Evolutionary conservation across 2,797 vertebrate genomes (phyloP).

Genomic region (Molossus alvarezi): DNA sequence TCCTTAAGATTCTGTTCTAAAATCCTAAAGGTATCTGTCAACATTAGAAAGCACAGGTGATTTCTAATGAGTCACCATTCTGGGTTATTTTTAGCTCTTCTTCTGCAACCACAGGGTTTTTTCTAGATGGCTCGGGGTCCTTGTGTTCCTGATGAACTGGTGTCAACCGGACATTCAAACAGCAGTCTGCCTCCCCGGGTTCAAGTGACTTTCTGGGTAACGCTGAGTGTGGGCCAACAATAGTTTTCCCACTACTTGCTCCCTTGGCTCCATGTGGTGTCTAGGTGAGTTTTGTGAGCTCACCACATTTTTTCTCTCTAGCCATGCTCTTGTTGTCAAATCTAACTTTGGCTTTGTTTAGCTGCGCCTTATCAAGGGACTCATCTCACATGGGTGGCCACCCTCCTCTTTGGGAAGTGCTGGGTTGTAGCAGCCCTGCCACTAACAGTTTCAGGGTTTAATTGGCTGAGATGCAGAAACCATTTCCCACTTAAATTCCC

Average conservation of each 20-base stretch:
- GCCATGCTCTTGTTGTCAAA: background rate
- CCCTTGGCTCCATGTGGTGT: background rate
- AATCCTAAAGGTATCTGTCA: background rate
- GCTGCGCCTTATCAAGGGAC: background rate
- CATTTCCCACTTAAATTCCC: constrained; percentile 35
- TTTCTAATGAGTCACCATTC: background rate
- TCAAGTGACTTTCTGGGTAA: constrained; percentile 42
- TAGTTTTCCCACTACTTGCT: background rate
- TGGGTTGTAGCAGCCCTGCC: background rate
- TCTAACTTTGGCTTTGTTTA: background rate
- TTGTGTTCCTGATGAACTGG: constrained; percentile 6
- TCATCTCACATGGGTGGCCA: background rate
- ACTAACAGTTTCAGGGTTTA: constrained; percentile 63
- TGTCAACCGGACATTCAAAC: background rate
- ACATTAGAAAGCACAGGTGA: background rate
- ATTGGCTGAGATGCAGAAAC: constrained; percentile 57
- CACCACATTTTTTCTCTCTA: background rate
- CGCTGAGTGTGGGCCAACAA: background rate
- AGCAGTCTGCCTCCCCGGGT: constrained; percentile 1
- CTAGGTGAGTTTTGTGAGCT: background rate
- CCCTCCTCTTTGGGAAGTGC: background rate
- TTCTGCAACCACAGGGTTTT: background rate
- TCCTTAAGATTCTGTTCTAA: constrained; percentile 27
- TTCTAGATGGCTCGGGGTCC: background rate
- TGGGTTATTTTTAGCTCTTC: background rate